phyloP scores from a whole-genome alignment of 2,888 invertebrate species.

The Meliscaeva auricollis region DNA sequence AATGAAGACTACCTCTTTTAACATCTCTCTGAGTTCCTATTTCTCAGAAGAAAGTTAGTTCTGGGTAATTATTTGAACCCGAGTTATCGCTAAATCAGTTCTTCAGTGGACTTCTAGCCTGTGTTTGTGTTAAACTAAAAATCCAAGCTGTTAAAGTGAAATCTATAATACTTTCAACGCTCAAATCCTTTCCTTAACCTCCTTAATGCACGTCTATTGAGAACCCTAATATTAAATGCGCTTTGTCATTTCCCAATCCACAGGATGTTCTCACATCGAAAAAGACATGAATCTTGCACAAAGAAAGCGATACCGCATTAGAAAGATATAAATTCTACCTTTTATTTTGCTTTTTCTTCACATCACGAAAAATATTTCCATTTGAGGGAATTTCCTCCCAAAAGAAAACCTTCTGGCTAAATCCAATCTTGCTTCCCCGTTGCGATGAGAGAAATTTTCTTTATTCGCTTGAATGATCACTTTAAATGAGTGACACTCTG shows the following conservation, averaged over 20 bases:
- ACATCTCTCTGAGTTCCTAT: too few species aligned
- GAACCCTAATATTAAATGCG: slow-evolving; percentile 38
- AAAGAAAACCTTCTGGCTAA: slow-evolving; percentile 1
- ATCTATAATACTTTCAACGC: not conserved
- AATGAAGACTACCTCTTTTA: too few species aligned
- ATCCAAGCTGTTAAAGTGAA: too few species aligned
- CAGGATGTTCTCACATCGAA: slow-evolving; percentile 18
- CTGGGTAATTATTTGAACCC: too few species aligned
- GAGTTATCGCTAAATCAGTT: too few species aligned
- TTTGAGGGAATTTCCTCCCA: slow-evolving; percentile 29
- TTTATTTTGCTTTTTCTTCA: slow-evolving; percentile 8
- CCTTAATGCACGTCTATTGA: not conserved
- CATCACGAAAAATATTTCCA: not conserved
- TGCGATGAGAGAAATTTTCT: slow-evolving; percentile 37
- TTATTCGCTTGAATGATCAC: slow-evolving; percentile 68
- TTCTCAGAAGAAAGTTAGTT: too few species aligned
- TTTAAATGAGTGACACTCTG: slow-evolving; percentile 61
- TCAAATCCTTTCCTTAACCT: too few species aligned
- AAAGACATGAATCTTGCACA: slow-evolving; percentile 14
- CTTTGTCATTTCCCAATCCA: slow-evolving; percentile 28
- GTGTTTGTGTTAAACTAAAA: too few species aligned
- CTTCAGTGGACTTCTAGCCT: too few species aligned
- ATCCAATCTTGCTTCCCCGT: slow-evolving; percentile 33
- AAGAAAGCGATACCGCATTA: slow-evolving; percentile 15
- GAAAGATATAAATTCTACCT: slow-evolving; percentile 57